phyloP scores from a whole-genome alignment of 2,113 vertebrate genomes.

The Tricholaema leucomelas region DNA sequence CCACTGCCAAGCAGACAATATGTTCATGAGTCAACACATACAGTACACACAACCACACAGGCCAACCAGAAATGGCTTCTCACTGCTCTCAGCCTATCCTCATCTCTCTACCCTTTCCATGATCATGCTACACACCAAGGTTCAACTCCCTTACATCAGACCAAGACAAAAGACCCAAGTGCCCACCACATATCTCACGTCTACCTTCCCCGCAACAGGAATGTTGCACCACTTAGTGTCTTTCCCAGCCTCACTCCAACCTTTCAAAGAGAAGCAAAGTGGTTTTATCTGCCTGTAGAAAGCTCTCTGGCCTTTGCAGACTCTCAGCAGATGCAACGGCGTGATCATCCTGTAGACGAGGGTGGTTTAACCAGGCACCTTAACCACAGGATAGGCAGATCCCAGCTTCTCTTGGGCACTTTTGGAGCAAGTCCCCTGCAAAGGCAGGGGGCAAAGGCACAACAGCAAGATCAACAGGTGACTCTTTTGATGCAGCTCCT shows the following conservation, averaged over 20 bases:
- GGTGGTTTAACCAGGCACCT: background rate
- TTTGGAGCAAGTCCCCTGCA: accelerated
- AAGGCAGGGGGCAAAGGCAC: background rate
- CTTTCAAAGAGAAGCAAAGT: background rate
- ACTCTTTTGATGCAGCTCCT: background rate
- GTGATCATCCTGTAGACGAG: background rate
- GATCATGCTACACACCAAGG: background rate
- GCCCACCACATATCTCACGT: background rate
- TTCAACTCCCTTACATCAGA: background rate
- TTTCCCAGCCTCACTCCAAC: background rate
- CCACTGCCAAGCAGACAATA: background rate
- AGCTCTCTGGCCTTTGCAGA: background rate
- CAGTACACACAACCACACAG: background rate
- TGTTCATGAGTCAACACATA: background rate
- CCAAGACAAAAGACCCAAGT: background rate
- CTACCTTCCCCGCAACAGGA: background rate
- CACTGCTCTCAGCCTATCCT: background rate
- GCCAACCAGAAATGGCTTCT: background rate
- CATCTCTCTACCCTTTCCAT: background rate
- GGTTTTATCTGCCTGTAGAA: background rate
- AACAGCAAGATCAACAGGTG: background rate
- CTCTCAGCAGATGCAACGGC: background rate
- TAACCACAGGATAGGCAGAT: background rate
- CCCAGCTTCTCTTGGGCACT: background rate
- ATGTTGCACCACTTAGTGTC: background rate